Conservation (phyloP, 2,797 vertebrate species). For the Podarcis siculus region DNA sequence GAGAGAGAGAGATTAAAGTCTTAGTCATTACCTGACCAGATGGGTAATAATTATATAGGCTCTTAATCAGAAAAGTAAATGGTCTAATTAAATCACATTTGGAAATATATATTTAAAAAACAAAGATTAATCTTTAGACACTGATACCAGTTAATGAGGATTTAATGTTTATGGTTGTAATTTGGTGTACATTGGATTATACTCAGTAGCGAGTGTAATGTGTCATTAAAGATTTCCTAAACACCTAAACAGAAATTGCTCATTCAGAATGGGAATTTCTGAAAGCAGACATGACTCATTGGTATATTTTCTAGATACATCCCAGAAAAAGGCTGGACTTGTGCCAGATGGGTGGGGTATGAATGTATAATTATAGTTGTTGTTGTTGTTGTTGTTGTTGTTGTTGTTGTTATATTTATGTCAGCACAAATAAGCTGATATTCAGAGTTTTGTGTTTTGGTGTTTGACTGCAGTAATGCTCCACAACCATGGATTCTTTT, state of each 20-base stretch:
- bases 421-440: slow-evolving; percentile 12
- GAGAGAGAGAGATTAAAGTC: slow-evolving; percentile 60
- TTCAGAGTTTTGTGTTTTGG: background rate
- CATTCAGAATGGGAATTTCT: accelerated
- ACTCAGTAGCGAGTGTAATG: slow-evolving; percentile 45
- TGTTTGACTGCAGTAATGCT: background rate
- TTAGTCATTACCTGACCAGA: slow-evolving; percentile 74
- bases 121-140: slow-evolving; percentile 54
- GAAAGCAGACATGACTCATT: background rate
- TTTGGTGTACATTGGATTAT: slow-evolving; percentile 57
- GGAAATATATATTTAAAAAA: slow-evolving; percentile 36
- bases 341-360: too few species aligned
- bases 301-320: slow-evolving; percentile 23
- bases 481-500: background rate
- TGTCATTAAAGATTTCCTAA: slow-evolving; percentile 44
- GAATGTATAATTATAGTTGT: too few species aligned
- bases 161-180: slow-evolving; percentile 49
- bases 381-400: too few species aligned
- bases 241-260: background rate
- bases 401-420: background rate
- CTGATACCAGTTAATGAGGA: slow-evolving; percentile 51
- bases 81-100: slow-evolving; percentile 54
- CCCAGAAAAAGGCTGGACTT: background rate
- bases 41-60: slow-evolving; percentile 59
- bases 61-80: slow-evolving; percentile 68